Conservation (phyloP, 2,113 vertebrate species). For the Cynocephalus volans region DNA sequence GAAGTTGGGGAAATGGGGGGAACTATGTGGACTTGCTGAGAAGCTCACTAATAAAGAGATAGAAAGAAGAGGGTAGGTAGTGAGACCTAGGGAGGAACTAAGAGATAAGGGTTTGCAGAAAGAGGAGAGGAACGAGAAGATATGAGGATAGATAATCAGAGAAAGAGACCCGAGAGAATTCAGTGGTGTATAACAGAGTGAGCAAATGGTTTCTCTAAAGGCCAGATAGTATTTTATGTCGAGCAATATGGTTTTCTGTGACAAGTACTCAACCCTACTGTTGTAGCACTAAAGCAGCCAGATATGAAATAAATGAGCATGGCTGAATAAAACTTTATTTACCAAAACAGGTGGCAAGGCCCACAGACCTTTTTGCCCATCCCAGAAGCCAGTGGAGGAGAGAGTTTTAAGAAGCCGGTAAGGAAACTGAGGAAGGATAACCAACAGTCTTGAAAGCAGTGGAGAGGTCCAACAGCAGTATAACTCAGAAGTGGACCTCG, state of each 20-base stretch:
- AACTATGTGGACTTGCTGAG: neutral
- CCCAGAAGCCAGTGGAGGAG: neutral
- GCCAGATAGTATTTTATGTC: neutral
- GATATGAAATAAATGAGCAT: neutral
- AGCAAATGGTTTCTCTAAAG: neutral
- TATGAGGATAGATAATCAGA: neutral
- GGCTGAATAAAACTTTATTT: conserved; percentile 41
- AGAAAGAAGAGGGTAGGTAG: neutral
- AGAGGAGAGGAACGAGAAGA: neutral
- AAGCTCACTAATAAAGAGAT: neutral
- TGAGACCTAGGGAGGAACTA: neutral
- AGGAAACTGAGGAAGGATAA: neutral
- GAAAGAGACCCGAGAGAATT: neutral
- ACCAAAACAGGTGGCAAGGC: neutral
- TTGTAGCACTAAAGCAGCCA: neutral
- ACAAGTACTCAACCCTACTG: neutral
- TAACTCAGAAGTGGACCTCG: neutral
- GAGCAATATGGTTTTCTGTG: neutral
- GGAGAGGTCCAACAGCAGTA: neutral
- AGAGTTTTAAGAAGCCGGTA: neutral
- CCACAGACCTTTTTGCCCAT: neutral
- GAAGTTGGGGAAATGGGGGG: neutral
- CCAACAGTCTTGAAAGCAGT: neutral
- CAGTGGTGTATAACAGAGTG: neutral
- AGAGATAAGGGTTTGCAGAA: neutral